These are phyloP conservation scores for Parambassis ranga DNA, from an alignment of 2,797 vertebrate species.

Conservation along the genomic window DNA sequence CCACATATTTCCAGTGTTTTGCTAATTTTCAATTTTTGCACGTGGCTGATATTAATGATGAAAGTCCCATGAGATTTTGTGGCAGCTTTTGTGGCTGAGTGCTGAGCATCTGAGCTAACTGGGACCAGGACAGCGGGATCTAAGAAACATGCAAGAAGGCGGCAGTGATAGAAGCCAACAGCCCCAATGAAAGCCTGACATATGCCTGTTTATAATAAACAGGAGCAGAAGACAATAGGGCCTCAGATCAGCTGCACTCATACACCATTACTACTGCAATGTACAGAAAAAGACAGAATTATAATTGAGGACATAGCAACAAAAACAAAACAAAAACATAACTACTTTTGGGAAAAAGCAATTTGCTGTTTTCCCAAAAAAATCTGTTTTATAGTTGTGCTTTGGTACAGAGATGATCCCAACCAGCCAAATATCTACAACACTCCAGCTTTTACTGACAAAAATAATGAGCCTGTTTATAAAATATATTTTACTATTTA, in stretches of 20 bases:
- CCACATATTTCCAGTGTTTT: slow-evolving; percentile 68
- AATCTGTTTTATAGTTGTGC: slow-evolving; percentile 56
- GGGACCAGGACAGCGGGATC: slow-evolving; percentile 60
- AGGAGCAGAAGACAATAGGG: slow-evolving; percentile 34
- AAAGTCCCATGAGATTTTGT: slow-evolving; percentile 52
- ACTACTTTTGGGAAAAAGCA: background rate
- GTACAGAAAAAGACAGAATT: background rate
- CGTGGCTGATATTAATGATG: slow-evolving; percentile 63
- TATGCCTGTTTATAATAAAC: slow-evolving; percentile 59
- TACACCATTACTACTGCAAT: background rate
- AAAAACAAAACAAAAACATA: background rate
- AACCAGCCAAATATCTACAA: slow-evolving; percentile 29
- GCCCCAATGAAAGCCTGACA: slow-evolving; percentile 33
- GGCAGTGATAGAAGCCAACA: slow-evolving; percentile 2
- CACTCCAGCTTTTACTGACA: slow-evolving; percentile 48
- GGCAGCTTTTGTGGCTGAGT: slow-evolving; percentile 50
- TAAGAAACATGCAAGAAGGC: slow-evolving; percentile 27
- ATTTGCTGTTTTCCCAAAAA: slow-evolving; percentile 27
- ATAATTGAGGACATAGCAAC: background rate
- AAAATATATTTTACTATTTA: slow-evolving; percentile 54
- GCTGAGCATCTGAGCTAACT: slow-evolving; percentile 51
- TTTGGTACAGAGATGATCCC: slow-evolving; percentile 40
- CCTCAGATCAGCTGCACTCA: slow-evolving; percentile 28
- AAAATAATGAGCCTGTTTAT: slow-evolving; percentile 65
- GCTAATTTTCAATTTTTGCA: slow-evolving; percentile 67